Base-by-base conservation (phyloP, 1,140 invertebrate species). In the Drusus annulatus region DNA sequence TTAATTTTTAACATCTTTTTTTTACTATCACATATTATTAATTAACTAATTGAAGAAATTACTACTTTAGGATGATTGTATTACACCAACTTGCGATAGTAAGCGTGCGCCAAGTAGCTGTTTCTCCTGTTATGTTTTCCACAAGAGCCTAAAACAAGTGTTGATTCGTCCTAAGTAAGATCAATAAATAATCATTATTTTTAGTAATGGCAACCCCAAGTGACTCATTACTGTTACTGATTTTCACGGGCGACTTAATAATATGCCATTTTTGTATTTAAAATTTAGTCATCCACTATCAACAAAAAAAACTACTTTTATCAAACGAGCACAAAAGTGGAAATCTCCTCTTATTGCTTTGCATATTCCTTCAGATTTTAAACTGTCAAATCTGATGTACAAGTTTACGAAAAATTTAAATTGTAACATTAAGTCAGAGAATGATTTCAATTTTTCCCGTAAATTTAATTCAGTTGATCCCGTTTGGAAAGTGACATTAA, bases 1-100 rank as follows among this genome's bases (percentile, higher is more conserved):
- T 65, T 65, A 65, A 65, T 45, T 65, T 65, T 65, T 65, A 65
- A 28, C 62, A 28, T 65, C 62, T 65, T 65, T 65, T 65, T 65
- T 65, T 25, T 60, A 19, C 10, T 60, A 8, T 21, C 8, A 21
- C 56, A 60, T 19, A 10, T 10, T 60, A 19, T 23, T 23, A 60
- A 60, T 21, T n/a, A n/a, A n/a, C n/a, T n/a, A n/a, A n/a, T n/a
- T n/a, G n/a, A n/a, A 60, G 23, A 23, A 19, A 5, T 60, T 21
- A 13, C 8, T 60, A 60, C 13, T 60, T 60, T 21, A 56, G n/a
- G n/a, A 17, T 19, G 54, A 21, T 21, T 60, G 56, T 23, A 17
- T 60, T 45, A 8, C 36, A 45, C 36, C 36, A 45, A 45, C 36
- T 45, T 45, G 36, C 36, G 36, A 45, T 45, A 45, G 13, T 45